A percentile compares a stretch with the other conserved stretches of the same genome.
phyloP scores from a whole-genome alignment of 2,888 invertebrate genomes.

The Cephus spinipes region DNA sequence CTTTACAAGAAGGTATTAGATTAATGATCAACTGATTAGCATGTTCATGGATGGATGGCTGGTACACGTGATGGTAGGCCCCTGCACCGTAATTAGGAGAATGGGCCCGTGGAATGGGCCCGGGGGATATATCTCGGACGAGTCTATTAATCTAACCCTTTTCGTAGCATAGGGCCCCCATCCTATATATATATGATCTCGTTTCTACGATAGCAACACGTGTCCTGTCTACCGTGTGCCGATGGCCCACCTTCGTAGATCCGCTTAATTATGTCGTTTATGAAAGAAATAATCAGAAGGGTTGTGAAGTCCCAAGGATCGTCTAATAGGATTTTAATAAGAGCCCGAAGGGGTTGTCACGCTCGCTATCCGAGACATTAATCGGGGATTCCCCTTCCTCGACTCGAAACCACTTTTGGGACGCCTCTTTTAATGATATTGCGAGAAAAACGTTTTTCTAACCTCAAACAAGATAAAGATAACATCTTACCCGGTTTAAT shows the following conservation, averaged over 20 bases:
- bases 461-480: no score
- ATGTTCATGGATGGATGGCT: neutral
- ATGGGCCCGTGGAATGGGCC: neutral
- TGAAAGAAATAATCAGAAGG: neutral
- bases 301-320: neutral
- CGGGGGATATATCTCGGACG: neutral
- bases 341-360: no score
- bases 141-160: slow-evolving; percentile 6
- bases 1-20: slow-evolving; percentile 1
- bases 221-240: neutral
- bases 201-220: neutral
- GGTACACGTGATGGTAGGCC: no score
- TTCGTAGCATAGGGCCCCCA: neutral
- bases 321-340: no score
- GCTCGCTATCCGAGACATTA: no score
- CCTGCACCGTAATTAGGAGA: neutral
- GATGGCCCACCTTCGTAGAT: neutral
- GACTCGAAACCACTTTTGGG: no score
- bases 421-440: no score
- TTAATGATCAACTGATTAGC: slow-evolving; percentile 4
- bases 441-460: no score
- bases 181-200: neutral
- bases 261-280: neutral
- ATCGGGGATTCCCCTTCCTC: no score
- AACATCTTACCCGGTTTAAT: no score